Evolutionary conservation across 2,888 invertebrate species (phyloP).

Genomic region (Thecophora atra): DNA sequence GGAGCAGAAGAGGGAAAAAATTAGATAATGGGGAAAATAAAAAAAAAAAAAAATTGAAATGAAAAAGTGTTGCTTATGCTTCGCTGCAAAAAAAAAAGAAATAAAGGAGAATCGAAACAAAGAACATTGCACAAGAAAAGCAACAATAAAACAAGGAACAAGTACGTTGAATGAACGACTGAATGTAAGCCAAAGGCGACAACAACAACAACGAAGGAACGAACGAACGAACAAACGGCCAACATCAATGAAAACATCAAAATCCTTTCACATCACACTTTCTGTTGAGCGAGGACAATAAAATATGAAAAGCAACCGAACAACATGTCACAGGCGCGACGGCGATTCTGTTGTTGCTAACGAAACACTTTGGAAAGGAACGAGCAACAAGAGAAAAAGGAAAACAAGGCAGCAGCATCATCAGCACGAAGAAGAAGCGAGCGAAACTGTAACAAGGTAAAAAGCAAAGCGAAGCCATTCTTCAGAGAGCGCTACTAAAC

Average conservation of each 20-base stretch:
- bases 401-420: background rate
- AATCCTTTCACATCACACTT: constrained; percentile 60
- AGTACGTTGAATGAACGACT: background rate
- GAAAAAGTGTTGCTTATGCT: background rate
- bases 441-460: background rate
- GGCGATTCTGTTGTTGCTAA: constrained; percentile 2
- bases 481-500: no score
- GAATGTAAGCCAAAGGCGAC: constrained; percentile 28
- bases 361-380: constrained; percentile 10
- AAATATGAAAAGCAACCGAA: background rate
- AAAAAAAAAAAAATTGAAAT: constrained; percentile 1
- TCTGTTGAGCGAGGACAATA: constrained; percentile 59
- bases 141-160: constrained; percentile 3
- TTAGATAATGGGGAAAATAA: background rate
- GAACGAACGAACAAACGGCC: constrained; percentile 11
- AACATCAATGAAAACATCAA: constrained; percentile 45
- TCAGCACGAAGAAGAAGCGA: background rate
- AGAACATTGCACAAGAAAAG: constrained; percentile 7
- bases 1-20: background rate
- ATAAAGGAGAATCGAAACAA: background rate
- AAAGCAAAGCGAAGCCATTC: no score
- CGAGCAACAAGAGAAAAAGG: background rate
- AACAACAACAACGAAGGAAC: constrained; percentile 2
- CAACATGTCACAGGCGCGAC: constrained; percentile 1
- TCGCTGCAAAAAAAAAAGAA: background rate